Evolutionary conservation across 2,888 invertebrate genomes (phyloP).

Genomic region (Protophormia terraenovae): DNA sequence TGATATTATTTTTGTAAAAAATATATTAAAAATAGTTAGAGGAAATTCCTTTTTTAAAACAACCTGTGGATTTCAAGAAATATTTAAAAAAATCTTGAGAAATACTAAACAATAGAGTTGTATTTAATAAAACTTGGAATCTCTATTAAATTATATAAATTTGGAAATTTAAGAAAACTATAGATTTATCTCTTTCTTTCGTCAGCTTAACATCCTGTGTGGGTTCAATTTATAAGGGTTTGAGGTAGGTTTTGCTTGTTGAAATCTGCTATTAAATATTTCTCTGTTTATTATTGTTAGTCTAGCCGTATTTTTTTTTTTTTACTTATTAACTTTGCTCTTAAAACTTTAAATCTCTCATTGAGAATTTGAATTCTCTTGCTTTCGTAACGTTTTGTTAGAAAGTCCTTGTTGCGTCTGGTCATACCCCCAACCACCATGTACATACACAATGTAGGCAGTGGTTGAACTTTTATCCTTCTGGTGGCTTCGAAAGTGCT

Average conservation of each 20-base stretch:
- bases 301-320: neutral
- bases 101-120: neutral
- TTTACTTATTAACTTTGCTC: constrained; percentile 1
- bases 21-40: too few relatives aligned
- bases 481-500: neutral
- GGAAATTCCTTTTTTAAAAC: too few relatives aligned
- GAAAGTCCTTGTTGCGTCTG: constrained; percentile 49
- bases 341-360: constrained; percentile 1
- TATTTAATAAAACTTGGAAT: neutral
- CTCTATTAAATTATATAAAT: neutral
- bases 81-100: neutral
- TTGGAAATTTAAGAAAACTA: neutral
- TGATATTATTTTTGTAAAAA: too few relatives aligned
- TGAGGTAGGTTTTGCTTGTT: constrained; percentile 55
- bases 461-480: constrained; percentile 15
- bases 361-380: constrained; percentile 24
- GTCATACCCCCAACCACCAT: neutral
- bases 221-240: constrained; percentile 47
- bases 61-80: constrained; percentile 32
- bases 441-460: neutral
- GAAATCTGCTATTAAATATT: neutral
- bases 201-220: neutral
- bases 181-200: constrained; percentile 42
- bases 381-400: neutral
- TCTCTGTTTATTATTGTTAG: constrained; percentile 28